Evolutionary conservation across 2,888 invertebrate genomes (phyloP).

Genomic region (Leptopilina syphax): DNA sequence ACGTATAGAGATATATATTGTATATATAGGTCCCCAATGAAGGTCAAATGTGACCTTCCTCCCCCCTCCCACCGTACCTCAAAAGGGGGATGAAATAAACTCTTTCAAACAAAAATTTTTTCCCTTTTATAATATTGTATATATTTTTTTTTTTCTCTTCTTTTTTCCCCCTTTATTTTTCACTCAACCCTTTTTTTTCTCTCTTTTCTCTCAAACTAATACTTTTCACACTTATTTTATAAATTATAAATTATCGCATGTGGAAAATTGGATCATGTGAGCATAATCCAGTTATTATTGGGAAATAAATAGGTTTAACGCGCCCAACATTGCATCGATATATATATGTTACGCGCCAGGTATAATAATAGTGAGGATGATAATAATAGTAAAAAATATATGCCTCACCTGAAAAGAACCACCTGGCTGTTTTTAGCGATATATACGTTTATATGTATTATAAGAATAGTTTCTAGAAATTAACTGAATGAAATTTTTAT

Average conservation of each 20-base stretch:
- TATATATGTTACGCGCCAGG: constrained; percentile 48
- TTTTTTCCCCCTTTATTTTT: constrained; percentile 11
- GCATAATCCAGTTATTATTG: constrained; percentile 45
- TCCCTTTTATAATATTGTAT: too few species aligned
- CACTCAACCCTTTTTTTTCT: constrained; percentile 41
- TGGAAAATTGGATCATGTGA: constrained; percentile 67
- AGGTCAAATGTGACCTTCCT: constrained; percentile 12
- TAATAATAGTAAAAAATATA: background rate
- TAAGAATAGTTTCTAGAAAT: background rate
- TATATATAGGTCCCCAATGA: constrained; percentile 30
- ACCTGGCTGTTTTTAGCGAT: constrained; percentile 11
- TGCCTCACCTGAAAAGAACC: constrained; percentile 32
- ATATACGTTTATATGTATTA: background rate
- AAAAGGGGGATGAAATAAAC: constrained; percentile 15
- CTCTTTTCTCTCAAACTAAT: constrained; percentile 42
- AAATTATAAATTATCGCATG: constrained; percentile 71
- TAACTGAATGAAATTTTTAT: background rate
- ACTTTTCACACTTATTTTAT: constrained; percentile 66
- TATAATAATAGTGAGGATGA: constrained; percentile 16
- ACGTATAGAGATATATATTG: constrained; percentile 24
- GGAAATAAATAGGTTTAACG: constrained; percentile 58
- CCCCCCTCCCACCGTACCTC: background rate
- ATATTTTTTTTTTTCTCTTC: too few species aligned
- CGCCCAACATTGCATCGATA: constrained; percentile 56
- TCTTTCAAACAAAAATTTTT: constrained; percentile 26